phyloP scores from a whole-genome alignment of 1,140 invertebrate species.

The Bombus sylvicola region DNA sequence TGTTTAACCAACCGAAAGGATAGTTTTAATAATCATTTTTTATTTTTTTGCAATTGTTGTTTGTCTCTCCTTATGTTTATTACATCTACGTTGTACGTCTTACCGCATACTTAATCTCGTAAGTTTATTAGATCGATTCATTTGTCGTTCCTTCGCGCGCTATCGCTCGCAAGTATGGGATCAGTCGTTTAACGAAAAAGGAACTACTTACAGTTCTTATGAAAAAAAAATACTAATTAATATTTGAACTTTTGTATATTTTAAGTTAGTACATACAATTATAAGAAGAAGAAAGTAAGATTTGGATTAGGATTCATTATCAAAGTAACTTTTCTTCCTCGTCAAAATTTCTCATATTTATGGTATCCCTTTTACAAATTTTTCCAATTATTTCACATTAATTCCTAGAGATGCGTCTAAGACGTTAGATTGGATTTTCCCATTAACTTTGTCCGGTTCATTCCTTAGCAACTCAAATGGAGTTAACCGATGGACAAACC shows the following conservation, averaged over 20 bases:
- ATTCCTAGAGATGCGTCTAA: neutral
- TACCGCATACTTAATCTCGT: neutral
- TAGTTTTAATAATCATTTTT: slow-evolving; percentile 78
- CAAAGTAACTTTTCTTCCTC: too few relatives aligned
- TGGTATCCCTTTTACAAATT: neutral
- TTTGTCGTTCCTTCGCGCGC: neutral
- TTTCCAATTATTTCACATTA: neutral
- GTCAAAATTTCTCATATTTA: neutral
- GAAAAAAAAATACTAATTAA: too few relatives aligned
- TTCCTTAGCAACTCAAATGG: neutral
- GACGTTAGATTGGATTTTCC: neutral
- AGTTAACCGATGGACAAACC: neutral
- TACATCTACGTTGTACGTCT: neutral
- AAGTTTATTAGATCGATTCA: neutral
- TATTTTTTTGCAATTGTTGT: slow-evolving; percentile 74
- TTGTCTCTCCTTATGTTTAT: slow-evolving; percentile 62
- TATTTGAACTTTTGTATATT: too few relatives aligned
- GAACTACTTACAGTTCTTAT: too few relatives aligned
- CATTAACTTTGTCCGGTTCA: neutral
- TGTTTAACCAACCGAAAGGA: slow-evolving; percentile 73
- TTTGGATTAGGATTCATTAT: too few relatives aligned
- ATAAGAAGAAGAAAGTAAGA: too few relatives aligned
- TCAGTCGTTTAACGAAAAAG: neutral
- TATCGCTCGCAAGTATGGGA: neutral
- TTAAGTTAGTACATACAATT: too few relatives aligned